phyloP scores from a whole-genome alignment of 2,888 invertebrate genomes.

The Ennomos fuscantarius region DNA sequence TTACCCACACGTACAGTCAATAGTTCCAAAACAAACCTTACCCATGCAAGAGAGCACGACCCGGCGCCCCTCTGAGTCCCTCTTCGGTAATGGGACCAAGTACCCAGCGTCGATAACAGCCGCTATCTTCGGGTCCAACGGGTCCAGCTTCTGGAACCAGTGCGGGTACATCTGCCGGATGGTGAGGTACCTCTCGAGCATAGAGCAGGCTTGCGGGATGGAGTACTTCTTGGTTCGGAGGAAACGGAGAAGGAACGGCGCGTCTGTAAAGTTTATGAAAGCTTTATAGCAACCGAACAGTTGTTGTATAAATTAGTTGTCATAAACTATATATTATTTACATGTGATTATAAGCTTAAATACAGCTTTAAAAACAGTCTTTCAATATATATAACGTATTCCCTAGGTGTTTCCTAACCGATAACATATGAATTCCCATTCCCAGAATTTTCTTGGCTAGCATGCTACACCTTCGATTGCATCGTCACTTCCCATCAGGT shows the following conservation, averaged over 20 bases:
- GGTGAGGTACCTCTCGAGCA: conserved; percentile 94
- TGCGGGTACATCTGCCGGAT: conserved; percentile 93
- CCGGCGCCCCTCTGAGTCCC: conserved; percentile 90
- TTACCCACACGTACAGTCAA: too few species aligned
- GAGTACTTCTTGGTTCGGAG: conserved; percentile 95
- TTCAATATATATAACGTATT: too few species aligned
- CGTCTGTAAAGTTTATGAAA: conserved; percentile 80
- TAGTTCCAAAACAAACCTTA: conserved; percentile 53
- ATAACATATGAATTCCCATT: too few species aligned
- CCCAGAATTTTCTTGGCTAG: too few species aligned
- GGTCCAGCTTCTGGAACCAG: conserved; percentile 94
- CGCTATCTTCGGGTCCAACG: conserved; percentile 90
- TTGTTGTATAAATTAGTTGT: too few species aligned
- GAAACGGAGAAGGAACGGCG: conserved; percentile 92
- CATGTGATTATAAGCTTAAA: too few species aligned
- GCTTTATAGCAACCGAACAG: too few species aligned
- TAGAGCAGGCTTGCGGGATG: conserved; percentile 93
- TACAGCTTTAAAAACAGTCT: too few species aligned
- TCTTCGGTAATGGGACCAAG: conserved; percentile 89
- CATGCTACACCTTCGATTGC: too few species aligned
- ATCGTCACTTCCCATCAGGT: too few species aligned
- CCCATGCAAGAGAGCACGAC: conserved; percentile 93
- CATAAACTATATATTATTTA: too few species aligned
- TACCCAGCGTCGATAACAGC: conserved; percentile 94
- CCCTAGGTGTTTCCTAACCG: too few species aligned